Conservation (phyloP, 2,113 vertebrate species). For the Podocnemis expansa region DNA sequence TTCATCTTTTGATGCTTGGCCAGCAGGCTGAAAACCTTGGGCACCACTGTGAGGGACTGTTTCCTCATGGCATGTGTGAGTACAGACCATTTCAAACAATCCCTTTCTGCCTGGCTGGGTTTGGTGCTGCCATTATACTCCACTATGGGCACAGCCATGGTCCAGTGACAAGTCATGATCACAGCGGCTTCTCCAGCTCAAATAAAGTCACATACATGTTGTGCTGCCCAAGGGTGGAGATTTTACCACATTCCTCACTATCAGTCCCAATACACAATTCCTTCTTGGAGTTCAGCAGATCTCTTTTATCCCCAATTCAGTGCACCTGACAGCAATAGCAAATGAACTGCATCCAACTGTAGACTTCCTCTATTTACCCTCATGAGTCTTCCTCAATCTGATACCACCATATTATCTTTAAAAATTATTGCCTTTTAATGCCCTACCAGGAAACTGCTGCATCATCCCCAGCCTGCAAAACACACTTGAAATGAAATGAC, state of each 20-base stretch:
- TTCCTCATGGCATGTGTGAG: too few relatives aligned
- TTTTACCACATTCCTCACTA: background rate
- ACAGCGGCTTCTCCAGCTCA: too few relatives aligned
- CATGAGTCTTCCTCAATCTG: rapidly evolving
- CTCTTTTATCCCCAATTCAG: background rate
- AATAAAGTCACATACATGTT: too few relatives aligned
- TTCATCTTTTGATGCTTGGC: too few relatives aligned
- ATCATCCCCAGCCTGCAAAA: background rate
- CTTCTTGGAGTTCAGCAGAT: background rate
- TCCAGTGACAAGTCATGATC: too few relatives aligned
- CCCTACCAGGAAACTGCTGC: background rate
- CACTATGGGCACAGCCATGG: too few relatives aligned
- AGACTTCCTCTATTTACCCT: background rate
- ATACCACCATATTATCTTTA: background rate
- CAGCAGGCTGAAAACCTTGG: too few relatives aligned
- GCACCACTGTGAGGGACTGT: too few relatives aligned
- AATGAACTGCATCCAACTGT: too few relatives aligned
- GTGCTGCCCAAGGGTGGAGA: background rate
- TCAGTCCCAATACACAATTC: background rate
- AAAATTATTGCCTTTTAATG: background rate
- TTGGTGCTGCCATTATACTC: too few relatives aligned
- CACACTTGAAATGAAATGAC: background rate
- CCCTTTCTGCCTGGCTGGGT: too few relatives aligned
- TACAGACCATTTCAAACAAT: too few relatives aligned
- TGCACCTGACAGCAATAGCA: background rate